Base-by-base conservation (phyloP, 2,797 vertebrate species). In the Amblyopsis hoosieri region DNA sequence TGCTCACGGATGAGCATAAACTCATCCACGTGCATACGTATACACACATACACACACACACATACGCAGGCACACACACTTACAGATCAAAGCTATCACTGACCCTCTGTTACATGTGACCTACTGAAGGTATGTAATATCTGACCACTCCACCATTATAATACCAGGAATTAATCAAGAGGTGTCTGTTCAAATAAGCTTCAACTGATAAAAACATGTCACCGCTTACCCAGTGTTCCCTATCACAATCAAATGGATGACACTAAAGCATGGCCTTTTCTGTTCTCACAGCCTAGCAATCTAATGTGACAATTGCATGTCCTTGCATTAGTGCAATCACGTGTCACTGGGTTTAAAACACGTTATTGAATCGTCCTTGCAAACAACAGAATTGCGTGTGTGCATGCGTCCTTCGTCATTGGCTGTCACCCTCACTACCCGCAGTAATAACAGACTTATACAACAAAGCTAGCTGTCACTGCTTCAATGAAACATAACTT, bases 61-160 rank as follows among this genome's bases (percentile, higher is more conserved):
- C n/a, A n/a, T n/a, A n/a, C 46, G 51, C 59, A 46, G 42, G 72
- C 23, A 42, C 57, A 74, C 14, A 59, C 56, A 64, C 48, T 65
- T 59, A 57, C 47, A 59, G 37, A 37, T 17, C 48, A 57, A 75
- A 64, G 60, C 58, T 52, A 60, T 52, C 57, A 63, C 66, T 69
- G 58, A 61, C 64, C 47, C 66, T 7, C 57, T 66, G 80, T 78
- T 64, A 71, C 72, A 67, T 76, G 78, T 80, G 72, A 80, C 75
- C 79, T n/a, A 75, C 64, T 76, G 67, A 60, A 58, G 46, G 56
- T 58, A 73, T 67, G 62, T 19, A 69, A 58, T 60, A 72, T 53
- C 54, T 12, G 62, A 51, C 15, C 59, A 59, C 49, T 57, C 60
- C 60, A 15, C 17, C 45, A 52, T 31, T 54, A 62, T 58, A 66